Evolutionary conservation across 2,888 invertebrate species (phyloP), one percentile per base, ranked within the genome.

Genomic region (Plemyria rubiginata): DNA sequence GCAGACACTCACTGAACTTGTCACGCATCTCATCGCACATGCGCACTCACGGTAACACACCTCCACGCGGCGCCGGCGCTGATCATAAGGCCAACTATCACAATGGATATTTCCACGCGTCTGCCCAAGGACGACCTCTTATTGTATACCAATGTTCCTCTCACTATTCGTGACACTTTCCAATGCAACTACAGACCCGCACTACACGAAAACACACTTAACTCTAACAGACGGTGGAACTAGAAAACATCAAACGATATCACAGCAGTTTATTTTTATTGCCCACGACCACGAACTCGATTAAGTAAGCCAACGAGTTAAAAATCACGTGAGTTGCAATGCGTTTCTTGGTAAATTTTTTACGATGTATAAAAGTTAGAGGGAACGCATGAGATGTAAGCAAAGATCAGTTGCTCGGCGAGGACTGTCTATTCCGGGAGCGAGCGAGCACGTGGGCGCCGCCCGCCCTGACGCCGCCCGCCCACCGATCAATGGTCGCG

Each of bases 21-120:
- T 90, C 91, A 68, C 89, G 92, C 92, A 92, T 92, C 86, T 84
- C 92, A 90, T 90, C 87, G 87, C 88, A 85, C 86, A 85, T 85
- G 81, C 85, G 81, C 71, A 67, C 79, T 69, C 67, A 75, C 72
- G 70, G 70, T 71, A 66, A 72, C 53, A 60, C 54, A 60, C 54
- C 52, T 8, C 51, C 55, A 56, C 63, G 61, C 65, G 65, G 60
- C 66, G 61, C 62, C 66, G 66, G 67, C 70, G 70, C 68, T 66
- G 61, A 46, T 54, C 49, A 22, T 57, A 65, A 60, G 57, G 62
- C 65, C 61, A 60, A 50, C 43, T 45, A 54, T 29, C 43, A 36
- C 58, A 22, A 13, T 16, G 7, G n/a, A 15, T 54, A 43, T 43
- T 15, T 46, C 12, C 22, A 22, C 22, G 22, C 54, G 4, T 36